A percentile compares a stretch with the other conserved stretches of the same genome.
Evolutionary conservation across 2,888 invertebrate species (phyloP).

Genomic region (Thecophora atra): DNA sequence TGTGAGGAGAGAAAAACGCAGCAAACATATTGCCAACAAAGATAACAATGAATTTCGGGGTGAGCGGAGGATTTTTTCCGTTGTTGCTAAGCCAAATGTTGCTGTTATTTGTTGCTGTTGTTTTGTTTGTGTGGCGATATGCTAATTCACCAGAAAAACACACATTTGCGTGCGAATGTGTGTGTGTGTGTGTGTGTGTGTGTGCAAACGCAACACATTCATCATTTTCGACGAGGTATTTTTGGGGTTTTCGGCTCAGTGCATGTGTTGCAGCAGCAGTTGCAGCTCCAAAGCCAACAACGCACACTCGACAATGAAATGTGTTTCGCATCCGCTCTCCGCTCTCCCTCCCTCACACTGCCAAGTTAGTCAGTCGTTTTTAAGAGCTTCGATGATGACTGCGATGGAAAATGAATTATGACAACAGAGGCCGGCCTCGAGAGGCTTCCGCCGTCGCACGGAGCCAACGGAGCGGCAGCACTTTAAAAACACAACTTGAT

Average conservation of each 20-base stretch:
- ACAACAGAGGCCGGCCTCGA: constrained; percentile 13
- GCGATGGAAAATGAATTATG: constrained; percentile 26
- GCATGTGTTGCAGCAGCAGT: constrained; percentile 1
- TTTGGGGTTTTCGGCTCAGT: not conserved
- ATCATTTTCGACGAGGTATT: constrained; percentile 20
- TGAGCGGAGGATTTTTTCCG: not conserved
- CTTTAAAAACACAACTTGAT: not conserved
- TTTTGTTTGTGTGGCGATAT: constrained; percentile 10
- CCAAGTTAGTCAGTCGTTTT: constrained; percentile 5
- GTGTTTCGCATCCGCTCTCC: not conserved
- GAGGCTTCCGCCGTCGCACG: not conserved
- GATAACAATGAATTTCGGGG: not conserved
- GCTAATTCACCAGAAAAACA: constrained; percentile 26
- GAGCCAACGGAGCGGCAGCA: not conserved
- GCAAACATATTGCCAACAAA: constrained; percentile 8
- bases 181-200: not conserved
- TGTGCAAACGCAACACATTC: constrained; percentile 17
- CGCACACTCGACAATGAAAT: not conserved
- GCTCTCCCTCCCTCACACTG: not conserved
- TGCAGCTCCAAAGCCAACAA: not conserved
- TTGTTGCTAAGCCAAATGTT: not conserved
- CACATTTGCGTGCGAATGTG: not conserved
- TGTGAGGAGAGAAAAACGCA: no score
- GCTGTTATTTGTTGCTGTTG: not conserved
- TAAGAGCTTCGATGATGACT: constrained; percentile 12